Evolutionary conservation across 2,113 vertebrate genomes (phyloP).

Genomic region (Ptilorrhoa leucosticta): DNA sequence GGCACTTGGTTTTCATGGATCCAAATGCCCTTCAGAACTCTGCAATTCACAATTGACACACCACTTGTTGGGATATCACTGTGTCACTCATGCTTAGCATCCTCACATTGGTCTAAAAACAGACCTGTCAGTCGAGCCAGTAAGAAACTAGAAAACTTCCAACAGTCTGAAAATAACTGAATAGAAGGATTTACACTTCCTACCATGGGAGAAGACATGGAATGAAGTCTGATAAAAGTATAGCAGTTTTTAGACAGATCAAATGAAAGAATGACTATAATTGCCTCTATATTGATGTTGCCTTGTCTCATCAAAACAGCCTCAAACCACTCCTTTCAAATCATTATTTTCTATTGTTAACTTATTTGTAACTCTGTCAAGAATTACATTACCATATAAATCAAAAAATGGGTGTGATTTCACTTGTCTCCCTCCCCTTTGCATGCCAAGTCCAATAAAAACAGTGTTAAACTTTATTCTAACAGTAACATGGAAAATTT

Average conservation of each 20-base stretch:
- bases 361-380: background rate
- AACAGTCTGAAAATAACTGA: conserved; percentile 28
- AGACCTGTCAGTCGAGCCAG: background rate
- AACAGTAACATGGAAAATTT: background rate
- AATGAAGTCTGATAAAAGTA: conserved; percentile 18
- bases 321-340: background rate
- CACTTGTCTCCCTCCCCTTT: background rate
- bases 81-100: conserved; percentile 26
- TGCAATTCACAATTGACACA: background rate
- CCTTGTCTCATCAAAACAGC: conserved; percentile 1
- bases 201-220: conserved; percentile 29
- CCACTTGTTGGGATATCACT: background rate
- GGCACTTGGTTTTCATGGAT: conserved; percentile 18
- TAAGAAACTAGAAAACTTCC: conserved; percentile 53
- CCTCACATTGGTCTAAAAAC: conserved; percentile 54
- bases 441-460: background rate
- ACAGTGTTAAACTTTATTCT: background rate
- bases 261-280: conserved; percentile 46
- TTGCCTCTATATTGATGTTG: background rate
- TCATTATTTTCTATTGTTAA: background rate
- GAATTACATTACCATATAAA: background rate
- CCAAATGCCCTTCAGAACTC: background rate
- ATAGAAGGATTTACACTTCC: conserved; percentile 20
- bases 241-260: background rate
- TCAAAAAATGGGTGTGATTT: background rate